Percentiles rank a stretch among this genome's conserved stretches.
Conservation (phyloP, 1,140 invertebrate species). For the Leptestheria dahalacensis region DNA sequence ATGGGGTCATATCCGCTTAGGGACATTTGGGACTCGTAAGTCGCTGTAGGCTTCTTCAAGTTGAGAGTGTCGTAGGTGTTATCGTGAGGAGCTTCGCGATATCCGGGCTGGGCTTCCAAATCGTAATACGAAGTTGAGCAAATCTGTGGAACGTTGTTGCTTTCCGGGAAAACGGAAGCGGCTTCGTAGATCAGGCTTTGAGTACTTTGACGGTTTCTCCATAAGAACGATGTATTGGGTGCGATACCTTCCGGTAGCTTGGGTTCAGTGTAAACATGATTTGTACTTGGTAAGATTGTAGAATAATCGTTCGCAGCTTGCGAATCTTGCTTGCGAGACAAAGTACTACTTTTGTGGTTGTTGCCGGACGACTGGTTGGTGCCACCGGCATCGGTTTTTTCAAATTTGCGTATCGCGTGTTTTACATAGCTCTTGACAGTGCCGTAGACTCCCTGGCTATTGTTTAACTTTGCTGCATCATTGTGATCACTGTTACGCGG, state of each 20-base stretch:
- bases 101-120: background rate
- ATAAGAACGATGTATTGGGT: conserved; percentile 22
- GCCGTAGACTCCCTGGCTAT: conserved; percentile 12
- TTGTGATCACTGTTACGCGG: too few species aligned
- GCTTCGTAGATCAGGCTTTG: conserved; percentile 12
- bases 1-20: conserved; percentile 12
- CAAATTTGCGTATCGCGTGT: conserved; percentile 16
- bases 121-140: background rate
- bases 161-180: conserved; percentile 14
- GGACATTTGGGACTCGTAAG: conserved; percentile 11
- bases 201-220: conserved; percentile 18
- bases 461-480: background rate
- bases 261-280: background rate
- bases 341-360: too few species aligned
- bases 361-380: background rate
- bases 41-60: conserved; percentile 16
- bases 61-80: conserved; percentile 15
- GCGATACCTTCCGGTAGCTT: conserved; percentile 16
- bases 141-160: background rate
- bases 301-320: background rate
- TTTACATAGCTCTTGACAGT: conserved; percentile 16
- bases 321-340: too few species aligned
- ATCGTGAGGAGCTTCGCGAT: conserved; percentile 7
- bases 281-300: too few species aligned
- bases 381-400: conserved; percentile 6